phyloP scores from a whole-genome alignment of 2,797 vertebrate genomes.

The Amniataba percoides region DNA sequence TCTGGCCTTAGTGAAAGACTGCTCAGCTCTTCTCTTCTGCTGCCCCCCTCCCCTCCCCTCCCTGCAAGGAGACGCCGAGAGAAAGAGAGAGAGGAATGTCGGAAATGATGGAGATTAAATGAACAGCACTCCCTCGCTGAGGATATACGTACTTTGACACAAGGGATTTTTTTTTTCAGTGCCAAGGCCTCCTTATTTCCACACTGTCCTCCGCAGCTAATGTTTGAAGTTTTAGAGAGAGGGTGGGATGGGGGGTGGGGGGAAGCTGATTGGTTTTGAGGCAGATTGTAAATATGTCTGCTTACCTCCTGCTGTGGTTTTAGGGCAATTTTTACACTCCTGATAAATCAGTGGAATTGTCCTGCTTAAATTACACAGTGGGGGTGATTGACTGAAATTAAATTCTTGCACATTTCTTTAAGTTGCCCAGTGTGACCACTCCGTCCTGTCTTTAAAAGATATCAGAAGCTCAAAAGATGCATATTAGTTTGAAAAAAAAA shows the following conservation, averaged over 20 bases:
- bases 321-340: slow-evolving; percentile 57
- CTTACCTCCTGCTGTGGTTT: slow-evolving; percentile 69
- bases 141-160: slow-evolving; percentile 67
- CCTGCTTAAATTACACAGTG: slow-evolving; percentile 59
- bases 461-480: slow-evolving; percentile 42
- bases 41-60: slow-evolving; percentile 45
- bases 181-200: slow-evolving; percentile 80
- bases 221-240: slow-evolving; percentile 69
- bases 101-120: slow-evolving; percentile 59
- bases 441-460: slow-evolving; percentile 57
- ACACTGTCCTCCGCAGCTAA: slow-evolving; percentile 58
- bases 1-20: slow-evolving; percentile 73
- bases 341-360: slow-evolving; percentile 65
- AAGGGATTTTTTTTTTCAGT: slow-evolving; percentile 68
- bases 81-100: slow-evolving; percentile 41
- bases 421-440: slow-evolving; percentile 48
- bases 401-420: slow-evolving; percentile 72
- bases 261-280: slow-evolving; percentile 57
- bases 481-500: slow-evolving; percentile 34
- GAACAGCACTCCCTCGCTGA: slow-evolving; percentile 65
- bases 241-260: not conserved
- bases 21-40: slow-evolving; percentile 57
- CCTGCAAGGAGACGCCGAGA: slow-evolving; percentile 44
- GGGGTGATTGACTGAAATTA: slow-evolving; percentile 61
- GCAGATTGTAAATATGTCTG: slow-evolving; percentile 78